Base-by-base conservation (phyloP, 2,113 vertebrate genomes). In the Tricholaema leucomelas region DNA sequence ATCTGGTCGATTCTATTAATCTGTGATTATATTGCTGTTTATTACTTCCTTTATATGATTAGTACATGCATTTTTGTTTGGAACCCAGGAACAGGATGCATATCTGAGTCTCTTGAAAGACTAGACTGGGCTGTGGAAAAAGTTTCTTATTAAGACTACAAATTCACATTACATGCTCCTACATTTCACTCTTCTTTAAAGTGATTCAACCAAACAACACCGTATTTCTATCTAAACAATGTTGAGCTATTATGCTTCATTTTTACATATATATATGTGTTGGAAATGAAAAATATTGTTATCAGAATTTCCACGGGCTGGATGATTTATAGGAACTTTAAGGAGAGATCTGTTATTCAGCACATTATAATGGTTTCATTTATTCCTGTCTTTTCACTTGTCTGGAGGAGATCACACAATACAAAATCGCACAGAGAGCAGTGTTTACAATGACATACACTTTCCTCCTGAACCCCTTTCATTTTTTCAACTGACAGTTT, bases 401-500 rank as follows among this genome's bases (percentile, higher is more conserved):
- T 66, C 79, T 93, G 81, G 90, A 91, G 81, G 23, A 81, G 86
- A 94, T 71, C 60, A 81, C 58, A 94, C 77, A 95, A 93, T 90
- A 74, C 60, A 80, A 72, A 95, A 91, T 94, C 74, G 83, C 61
- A 55, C 30, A 65, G 48, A 94, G 94, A 94, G 36, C 46, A 31
- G 28, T 92, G 33, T 95, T 95, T 95, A 94, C 72, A 82, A 67
- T 75, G 71, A 76, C 55, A 71, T 59, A 31, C 9, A 75, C 95
- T 96, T 91, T 89, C 79, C 81, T 95, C 36, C 69, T 92, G 80
- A 90, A 91, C 77, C 91, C 66, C 13, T 76, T 92, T 95, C 92
- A 60, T 80, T 44, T 31, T 50, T 38, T 66, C n/a, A n/a, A 87
- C n/a, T 92, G 78, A 92, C 40, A 95, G 93, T 92, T 91, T 55